Conservation (phyloP, 1,140 invertebrate species). For the Anagrus nilaparvatae region DNA sequence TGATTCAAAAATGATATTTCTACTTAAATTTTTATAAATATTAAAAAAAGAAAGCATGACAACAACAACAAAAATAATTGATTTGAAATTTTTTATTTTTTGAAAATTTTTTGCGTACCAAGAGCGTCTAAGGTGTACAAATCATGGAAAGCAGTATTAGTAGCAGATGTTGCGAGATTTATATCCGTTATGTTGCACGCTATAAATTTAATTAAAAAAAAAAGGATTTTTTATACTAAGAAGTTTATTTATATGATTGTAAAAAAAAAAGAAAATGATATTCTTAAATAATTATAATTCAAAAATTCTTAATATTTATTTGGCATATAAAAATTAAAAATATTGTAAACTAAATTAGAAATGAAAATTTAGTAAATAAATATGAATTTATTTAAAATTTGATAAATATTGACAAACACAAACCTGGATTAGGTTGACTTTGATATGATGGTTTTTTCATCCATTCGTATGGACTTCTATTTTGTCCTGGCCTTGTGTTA, state of each 20-base stretch:
- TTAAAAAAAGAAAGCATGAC: too few relatives aligned
- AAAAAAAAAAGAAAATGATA: background rate
- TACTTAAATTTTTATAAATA: too few relatives aligned
- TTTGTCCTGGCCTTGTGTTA: slow-evolving; percentile 48
- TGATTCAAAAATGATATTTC: too few relatives aligned
- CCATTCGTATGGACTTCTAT: slow-evolving; percentile 75
- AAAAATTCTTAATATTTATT: background rate
- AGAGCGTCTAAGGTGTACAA: slow-evolving; percentile 33
- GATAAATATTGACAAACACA: too few relatives aligned
- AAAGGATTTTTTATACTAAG: slow-evolving; percentile 22
- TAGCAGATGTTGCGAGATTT: slow-evolving; percentile 18
- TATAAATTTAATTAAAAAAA: slow-evolving; percentile 24
- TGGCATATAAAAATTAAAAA: background rate
- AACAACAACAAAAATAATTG: too few relatives aligned
- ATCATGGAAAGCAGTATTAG: slow-evolving; percentile 29
- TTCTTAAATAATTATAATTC: background rate
- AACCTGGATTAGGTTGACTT: slow-evolving; percentile 70
- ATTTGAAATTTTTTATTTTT: too few relatives aligned
- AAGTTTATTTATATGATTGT: slow-evolving; percentile 13
- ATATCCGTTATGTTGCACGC: slow-evolving; percentile 26
- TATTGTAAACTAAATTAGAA: too few relatives aligned
- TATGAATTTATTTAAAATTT: too few relatives aligned
- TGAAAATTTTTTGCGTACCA: slow-evolving; percentile 34
- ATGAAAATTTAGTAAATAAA: too few relatives aligned
- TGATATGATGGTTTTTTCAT: slow-evolving; percentile 82